Conservation (phyloP, 1,140 invertebrate species). For the Amphibalanus amphitrite region DNA sequence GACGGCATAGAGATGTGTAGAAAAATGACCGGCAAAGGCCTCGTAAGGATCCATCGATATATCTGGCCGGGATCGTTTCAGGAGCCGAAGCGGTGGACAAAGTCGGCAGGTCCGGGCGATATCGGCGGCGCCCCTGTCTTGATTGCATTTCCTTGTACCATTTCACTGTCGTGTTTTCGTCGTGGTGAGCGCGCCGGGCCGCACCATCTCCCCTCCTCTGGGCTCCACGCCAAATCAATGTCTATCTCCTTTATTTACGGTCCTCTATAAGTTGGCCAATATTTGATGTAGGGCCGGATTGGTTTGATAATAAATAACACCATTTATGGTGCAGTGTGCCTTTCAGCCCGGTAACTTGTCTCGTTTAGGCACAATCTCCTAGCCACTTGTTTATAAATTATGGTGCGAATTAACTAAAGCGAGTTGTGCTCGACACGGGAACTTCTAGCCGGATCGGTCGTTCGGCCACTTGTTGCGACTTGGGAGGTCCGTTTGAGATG, state of each 20-base stretch:
- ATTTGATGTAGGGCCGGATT: neutral
- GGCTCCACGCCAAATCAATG: neutral
- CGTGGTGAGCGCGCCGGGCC: too few species aligned
- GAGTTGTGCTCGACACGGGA: neutral
- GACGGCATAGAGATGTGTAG: too few species aligned
- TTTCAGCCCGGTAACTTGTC: neutral
- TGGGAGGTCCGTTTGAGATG: too few species aligned
- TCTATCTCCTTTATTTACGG: neutral
- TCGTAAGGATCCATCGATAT: too few species aligned
- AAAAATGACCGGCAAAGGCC: too few species aligned
- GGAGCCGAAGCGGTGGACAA: too few species aligned
- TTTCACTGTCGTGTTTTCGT: neutral
- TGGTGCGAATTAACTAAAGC: neutral
- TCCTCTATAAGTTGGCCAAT: neutral
- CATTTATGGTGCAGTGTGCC: neutral
- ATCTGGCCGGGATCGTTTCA: too few species aligned
- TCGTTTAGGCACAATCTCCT: neutral
- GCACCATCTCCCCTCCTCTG: neutral
- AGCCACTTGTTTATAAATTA: neutral
- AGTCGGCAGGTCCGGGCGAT: too few species aligned
- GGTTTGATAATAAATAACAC: neutral
- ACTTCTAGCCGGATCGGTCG: too few species aligned
- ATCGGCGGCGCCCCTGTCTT: neutral
- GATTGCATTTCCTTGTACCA: slow-evolving; percentile 1
- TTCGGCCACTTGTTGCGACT: too few species aligned